Conservation (phyloP, 1,140 invertebrate genomes). For the Drosophila elegans region DNA sequence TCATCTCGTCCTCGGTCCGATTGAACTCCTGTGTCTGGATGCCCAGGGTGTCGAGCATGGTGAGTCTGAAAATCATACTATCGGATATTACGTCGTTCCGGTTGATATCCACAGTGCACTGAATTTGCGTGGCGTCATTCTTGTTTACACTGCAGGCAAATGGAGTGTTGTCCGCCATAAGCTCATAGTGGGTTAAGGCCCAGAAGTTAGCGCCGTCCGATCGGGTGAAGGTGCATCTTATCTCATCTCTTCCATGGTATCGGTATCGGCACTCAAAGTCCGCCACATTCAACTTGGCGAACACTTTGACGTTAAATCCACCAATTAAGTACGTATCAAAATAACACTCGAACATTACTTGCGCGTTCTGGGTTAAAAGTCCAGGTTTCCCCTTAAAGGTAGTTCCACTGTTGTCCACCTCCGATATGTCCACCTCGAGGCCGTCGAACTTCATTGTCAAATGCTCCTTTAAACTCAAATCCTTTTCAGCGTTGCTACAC, state of each 20-base stretch:
- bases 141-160: not conserved
- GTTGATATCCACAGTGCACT: too few relatives aligned
- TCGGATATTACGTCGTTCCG: too few relatives aligned
- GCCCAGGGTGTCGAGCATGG: not conserved
- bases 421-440: too few relatives aligned
- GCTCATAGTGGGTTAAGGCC: not conserved
- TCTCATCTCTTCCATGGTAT: too few relatives aligned
- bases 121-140: too few relatives aligned
- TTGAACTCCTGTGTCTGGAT: not conserved
- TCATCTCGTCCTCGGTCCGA: not conserved
- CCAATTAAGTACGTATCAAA: fast-evolving
- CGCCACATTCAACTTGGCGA: not conserved
- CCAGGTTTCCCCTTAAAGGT: too few relatives aligned
- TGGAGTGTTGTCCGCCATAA: not conserved
- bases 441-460: too few relatives aligned
- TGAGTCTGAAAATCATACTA: not conserved
- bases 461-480: too few relatives aligned
- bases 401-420: too few relatives aligned
- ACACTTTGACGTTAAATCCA: not conserved
- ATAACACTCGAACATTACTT: not conserved
- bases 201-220: not conserved
- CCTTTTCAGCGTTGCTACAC: too few relatives aligned
- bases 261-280: not conserved
- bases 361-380: not conserved
- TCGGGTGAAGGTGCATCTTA: constrained; percentile 5